Evolutionary conservation across 2,113 vertebrate species (phyloP).

Genomic region (Brachyistius frenatus): DNA sequence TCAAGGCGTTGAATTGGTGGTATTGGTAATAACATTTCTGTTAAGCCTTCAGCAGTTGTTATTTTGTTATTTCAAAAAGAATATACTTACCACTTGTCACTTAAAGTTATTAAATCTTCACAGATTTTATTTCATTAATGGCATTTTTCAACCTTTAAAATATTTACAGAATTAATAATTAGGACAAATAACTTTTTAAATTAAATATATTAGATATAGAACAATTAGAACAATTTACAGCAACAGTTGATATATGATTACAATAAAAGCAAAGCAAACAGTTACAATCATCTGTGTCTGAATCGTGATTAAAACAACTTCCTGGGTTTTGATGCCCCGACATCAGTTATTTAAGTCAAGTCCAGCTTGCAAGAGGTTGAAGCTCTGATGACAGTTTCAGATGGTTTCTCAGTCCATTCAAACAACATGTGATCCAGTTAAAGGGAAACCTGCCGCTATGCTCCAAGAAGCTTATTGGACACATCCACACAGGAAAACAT

Average conservation of each 20-base stretch:
- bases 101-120: constrained; percentile 38
- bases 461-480: constrained; percentile 11
- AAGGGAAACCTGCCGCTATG: neutral
- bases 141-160: constrained; percentile 57
- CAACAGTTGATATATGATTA: constrained; percentile 60
- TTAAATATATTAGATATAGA: constrained; percentile 80
- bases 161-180: constrained; percentile 60
- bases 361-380: constrained; percentile 67
- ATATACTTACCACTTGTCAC: neutral
- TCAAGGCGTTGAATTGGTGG: no score
- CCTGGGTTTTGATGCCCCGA: constrained; percentile 33
- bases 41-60: neutral
- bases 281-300: constrained; percentile 77
- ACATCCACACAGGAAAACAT: constrained; percentile 7
- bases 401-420: constrained; percentile 15
- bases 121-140: constrained; percentile 72
- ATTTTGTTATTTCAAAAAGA: neutral
- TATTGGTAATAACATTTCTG: neutral
- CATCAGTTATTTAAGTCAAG: constrained; percentile 54
- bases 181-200: constrained; percentile 69
- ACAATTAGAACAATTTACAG: constrained; percentile 66
- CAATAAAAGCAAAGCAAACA: constrained; percentile 74
- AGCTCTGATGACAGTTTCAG: constrained; percentile 29
- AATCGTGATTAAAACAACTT: constrained; percentile 63
- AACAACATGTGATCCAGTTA: constrained; percentile 41